Base-by-base conservation (phyloP, 2,797 vertebrate genomes). In the Poeciliopsis turneri region DNA sequence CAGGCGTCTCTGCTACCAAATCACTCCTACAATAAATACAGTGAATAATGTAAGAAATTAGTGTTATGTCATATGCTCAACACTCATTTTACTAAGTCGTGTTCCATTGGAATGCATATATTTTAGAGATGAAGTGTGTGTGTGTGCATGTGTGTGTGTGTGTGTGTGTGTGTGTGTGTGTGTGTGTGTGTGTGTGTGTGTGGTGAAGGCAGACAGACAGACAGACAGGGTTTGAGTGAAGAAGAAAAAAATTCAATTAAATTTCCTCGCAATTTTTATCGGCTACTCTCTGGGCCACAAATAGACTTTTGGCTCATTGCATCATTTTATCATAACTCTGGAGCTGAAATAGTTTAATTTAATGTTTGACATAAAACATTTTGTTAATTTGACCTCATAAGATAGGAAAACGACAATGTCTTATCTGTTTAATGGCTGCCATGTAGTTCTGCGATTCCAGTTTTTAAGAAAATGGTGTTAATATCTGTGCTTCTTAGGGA, bases 261-360 rank as follows among this genome's bases (percentile, higher is more conserved):
- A 89, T 87, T 80, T 57, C 49, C 74, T 81, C 69, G 15, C 39
- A 36, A 13, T 83, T 85, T 90, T 83, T 84, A 81, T 78, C 69
- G 83, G 85, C 81, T 64, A 77, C 83, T 80, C 59, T 33, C 72
- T 59, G 55, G 61, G 30, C 71, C 75, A 86, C 86, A 71, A 89
- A 87, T 80, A 82, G 12, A 89, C 80, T 66, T 82, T 78, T 89
- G 73, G 81, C 46, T 53, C 74, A 72, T 86, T 83, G 55, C 78
- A 77, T 89, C 39, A 74, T 87, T 91, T 88, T 61, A 84, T 90
- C 78, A 85, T 87, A 76, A 83, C 77, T 88, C 90, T 87, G 64
- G 83, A 90, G 87, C 87, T 72, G 83, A 82, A 82, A 82, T 88
- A 75, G 70, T 87, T 81, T 90, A 84, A 92, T 86, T 91, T 89